These are phyloP conservation scores for Cyphomyrus discorhynchus DNA, from an alignment of 2,113 vertebrate species.

Conservation along the genomic window DNA sequence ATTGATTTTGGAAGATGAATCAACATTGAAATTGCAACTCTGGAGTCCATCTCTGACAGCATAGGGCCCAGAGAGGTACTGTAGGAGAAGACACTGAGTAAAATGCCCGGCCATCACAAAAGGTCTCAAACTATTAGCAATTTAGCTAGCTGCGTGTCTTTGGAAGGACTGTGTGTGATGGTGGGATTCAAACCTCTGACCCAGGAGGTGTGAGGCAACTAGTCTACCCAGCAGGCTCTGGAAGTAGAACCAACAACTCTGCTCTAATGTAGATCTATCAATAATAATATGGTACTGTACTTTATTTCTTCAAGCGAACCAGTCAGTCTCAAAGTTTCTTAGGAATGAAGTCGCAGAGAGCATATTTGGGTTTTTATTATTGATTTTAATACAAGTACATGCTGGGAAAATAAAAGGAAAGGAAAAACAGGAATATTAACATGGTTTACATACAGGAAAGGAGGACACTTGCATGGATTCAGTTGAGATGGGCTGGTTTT, in stretches of 20 bases:
- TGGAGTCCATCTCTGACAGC: not conserved
- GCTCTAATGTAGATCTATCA: not conserved
- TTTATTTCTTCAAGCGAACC: not conserved
- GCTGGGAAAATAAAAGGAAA: not conserved
- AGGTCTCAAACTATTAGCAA: not conserved
- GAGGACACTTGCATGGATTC: not conserved
- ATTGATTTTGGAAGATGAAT: not conserved
- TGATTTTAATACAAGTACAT: not conserved
- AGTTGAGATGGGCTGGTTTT: not conserved
- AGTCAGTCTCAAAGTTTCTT: not conserved
- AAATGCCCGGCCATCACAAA: no score
- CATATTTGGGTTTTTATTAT: not conserved
- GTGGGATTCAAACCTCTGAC: not conserved
- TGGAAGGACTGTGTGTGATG: not conserved
- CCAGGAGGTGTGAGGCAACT: not conserved
- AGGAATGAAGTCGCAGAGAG: not conserved
- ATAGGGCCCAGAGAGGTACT: not conserved
- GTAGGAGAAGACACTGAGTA: not conserved
- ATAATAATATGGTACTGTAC: not conserved
- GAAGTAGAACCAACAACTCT: not conserved
- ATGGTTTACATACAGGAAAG: not conserved
- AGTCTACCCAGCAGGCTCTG: not conserved
- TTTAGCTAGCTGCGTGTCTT: not conserved
- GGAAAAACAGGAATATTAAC: not conserved
- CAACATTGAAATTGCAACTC: not conserved